Evolutionary conservation across 2,888 invertebrate genomes (phyloP), one percentile per base, ranked within the genome.

Genomic region (Halictus ligatus): DNA sequence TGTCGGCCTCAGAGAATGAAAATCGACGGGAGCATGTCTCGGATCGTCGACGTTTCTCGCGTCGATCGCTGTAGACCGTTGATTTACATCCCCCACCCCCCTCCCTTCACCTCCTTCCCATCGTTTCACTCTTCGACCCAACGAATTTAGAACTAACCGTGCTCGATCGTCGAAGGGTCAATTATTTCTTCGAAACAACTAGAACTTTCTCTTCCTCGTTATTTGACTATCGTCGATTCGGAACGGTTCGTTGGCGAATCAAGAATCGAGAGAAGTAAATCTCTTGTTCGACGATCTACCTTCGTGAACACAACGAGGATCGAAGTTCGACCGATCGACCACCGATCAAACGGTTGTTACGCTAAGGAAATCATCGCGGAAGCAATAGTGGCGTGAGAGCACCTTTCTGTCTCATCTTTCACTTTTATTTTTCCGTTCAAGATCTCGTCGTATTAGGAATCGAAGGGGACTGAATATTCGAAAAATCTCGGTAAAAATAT

Each of bases 401-500:
- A 90, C 91, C 46, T 64, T 48, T 75, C 58, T 48, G 15, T 58
- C 10, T 54, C 40, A 75, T 48, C 25, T 13, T 75, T 46, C 6
- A 25, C 7, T 46, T 75, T 35, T 35, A 35, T 35, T 35, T 71
- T 64, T 35, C 12, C 54, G 18, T 89, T 88, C 89, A 88, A 91
- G 85, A 89, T 93, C 89, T 92, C 86, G 89, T 86, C 64, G 40
- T 29, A 85, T 85, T 83, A 91, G 91, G 90, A 91, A 90, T 91
- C 88, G 60, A 67, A 87, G 83, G 89, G 74, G 87, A 91, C 87
- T 91, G 87, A 88, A 90, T 90, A 87, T 91, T 89, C 86, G 91
- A 92, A 92, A 94, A 92, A 91, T 88, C 84, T 92, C 88, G 91
- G 92, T 93, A 93, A 94, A 94, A 94, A 94, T 94, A 93, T 93